Base-by-base conservation (phyloP, 2,113 vertebrate genomes). In the Girardinichthys multiradiatus region DNA sequence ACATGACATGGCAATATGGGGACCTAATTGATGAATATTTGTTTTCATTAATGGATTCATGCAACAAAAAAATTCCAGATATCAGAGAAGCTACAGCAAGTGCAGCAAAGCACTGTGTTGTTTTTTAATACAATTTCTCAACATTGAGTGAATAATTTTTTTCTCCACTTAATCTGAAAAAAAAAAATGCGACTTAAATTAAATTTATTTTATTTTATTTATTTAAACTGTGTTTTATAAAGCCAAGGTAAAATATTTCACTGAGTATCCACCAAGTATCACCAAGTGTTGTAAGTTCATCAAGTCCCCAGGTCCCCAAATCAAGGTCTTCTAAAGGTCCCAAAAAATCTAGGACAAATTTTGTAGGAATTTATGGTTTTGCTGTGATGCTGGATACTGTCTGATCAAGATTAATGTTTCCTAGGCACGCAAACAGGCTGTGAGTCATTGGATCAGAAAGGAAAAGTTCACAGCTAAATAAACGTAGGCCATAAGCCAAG, bases 401-500 rank as follows among this genome's bases (percentile, higher is more conserved):
- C 63, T 64, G 73, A 59, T 66, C 30, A 80, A 81, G 80, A 85
- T 89, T 83, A 75, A 54, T 26, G 76, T 64, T 88, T 90, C 90
- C 85, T 86, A 85, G 88, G 84, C 88, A 79, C 69, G 60, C 11
- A 68, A 78, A 72, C 88, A 89, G 83, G 76, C 82, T 85, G 81
- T 87, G 88, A 92, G 82, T 92, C 86, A 90, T 54, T 90, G 84
- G 87, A 90, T 90, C 86, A 61, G 42, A 66, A n/a, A 88, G 82
- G 83, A 91, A 86, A 82, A 89, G 90, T 88, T 90, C 82, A 62
- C 87, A 89, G 89, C 91, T 92, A 91, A 91, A 90, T 89, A 90
- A 91, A 91, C 82, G 68, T 85, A 89, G 86, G 82, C 85, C 79
- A 80, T 66, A 70, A 74, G 86, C 83, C 89, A 92, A 70, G 71